Base-by-base conservation (phyloP, 2,113 vertebrate genomes). In the Panthera uncia region DNA sequence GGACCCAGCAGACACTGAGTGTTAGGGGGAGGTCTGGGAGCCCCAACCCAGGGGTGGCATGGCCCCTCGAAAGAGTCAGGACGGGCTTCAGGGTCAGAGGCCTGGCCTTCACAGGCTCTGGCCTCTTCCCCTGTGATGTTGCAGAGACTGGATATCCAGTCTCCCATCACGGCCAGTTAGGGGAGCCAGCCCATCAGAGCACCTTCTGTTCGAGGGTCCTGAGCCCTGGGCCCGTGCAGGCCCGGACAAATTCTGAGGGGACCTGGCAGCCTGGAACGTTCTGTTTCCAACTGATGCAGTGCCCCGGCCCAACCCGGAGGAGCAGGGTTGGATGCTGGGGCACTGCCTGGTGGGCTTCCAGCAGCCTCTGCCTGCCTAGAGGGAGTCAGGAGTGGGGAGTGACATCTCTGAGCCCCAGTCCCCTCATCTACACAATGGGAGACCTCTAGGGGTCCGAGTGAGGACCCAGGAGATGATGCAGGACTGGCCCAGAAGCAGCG, bases 401-500 rank as follows among this genome's bases (percentile, higher is more conserved):
- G 52, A 19, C 27, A 29, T 7, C 50, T 45, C 33, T 65, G 73
- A 65, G 33, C 66, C 65, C 41, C 16, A 1, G 63, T 5, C 11
- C 50, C 52, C 57, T 6, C 1, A 11, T 45, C 79, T 29, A 3
- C 36, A 52, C 66, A 55, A 1, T 0, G 38, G 16, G 66, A n/a
- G 29, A 13, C 29, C 31, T 36, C 13, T 14, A 5, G n/a, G 74
- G 73, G 21, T 31, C 41, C 15, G 15, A 9, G 31, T 2, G 7
- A 61, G n/a, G 50, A 14, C 69, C 29, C 50, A 38, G 27, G 5
- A 36, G 66, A 23, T 45, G 69, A 80, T 29, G 74, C 95, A 96
- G 88, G 94, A 69, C n/a, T 86, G 45, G 36, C 45, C 94, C 12
- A 16, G 69, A 95, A 92, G 85, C 61, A 9, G 23, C 90, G 93